Conservation (phyloP, 1,140 invertebrate species). For the Scaptomyza graminum region DNA sequence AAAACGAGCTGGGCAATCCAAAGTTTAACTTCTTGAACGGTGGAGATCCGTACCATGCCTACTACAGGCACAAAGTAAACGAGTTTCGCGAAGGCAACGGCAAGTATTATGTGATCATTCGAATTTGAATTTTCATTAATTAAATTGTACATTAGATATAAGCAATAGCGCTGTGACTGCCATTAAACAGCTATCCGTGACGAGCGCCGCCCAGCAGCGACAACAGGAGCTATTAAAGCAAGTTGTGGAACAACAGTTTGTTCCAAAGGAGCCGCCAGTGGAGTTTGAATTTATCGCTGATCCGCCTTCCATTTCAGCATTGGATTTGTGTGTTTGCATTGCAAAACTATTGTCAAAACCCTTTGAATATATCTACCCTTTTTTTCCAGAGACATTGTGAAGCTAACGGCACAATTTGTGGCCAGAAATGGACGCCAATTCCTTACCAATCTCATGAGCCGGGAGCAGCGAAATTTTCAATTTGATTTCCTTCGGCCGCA, state of each 20-base stretch:
- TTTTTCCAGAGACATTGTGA: conserved; percentile 95
- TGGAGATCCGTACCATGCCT: conserved; percentile 99
- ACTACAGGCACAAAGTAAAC: conserved; percentile 99
- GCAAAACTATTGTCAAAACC: background rate
- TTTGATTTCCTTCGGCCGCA: conserved; percentile 99
- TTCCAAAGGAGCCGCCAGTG: conserved; percentile 97
- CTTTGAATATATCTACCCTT: conserved; percentile 4
- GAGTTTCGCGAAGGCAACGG: conserved; percentile 97
- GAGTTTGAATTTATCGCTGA: conserved; percentile 99
- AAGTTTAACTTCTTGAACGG: conserved; percentile 99
- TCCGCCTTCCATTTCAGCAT: conserved; percentile 99
- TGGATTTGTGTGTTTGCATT: conserved; percentile 90
- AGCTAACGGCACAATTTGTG: conserved; percentile 99
- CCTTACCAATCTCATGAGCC: conserved; percentile 98
- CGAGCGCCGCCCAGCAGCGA: conserved; percentile 90
- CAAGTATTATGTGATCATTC: conserved; percentile 69
- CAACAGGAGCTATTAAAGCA: conserved; percentile 96
- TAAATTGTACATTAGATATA: conserved; percentile 44
- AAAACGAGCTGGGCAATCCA: conserved; percentile 98
- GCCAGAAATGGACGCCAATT: conserved; percentile 99
- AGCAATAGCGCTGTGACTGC: conserved; percentile 56
- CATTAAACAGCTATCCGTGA: conserved; percentile 86
- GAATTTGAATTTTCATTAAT: no score
- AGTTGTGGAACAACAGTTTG: conserved; percentile 91
- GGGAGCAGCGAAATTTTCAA: conserved; percentile 98